phyloP scores from a whole-genome alignment of 1,140 invertebrate genomes.

The roundworm (Caenorhabditis elegans) region DNA sequence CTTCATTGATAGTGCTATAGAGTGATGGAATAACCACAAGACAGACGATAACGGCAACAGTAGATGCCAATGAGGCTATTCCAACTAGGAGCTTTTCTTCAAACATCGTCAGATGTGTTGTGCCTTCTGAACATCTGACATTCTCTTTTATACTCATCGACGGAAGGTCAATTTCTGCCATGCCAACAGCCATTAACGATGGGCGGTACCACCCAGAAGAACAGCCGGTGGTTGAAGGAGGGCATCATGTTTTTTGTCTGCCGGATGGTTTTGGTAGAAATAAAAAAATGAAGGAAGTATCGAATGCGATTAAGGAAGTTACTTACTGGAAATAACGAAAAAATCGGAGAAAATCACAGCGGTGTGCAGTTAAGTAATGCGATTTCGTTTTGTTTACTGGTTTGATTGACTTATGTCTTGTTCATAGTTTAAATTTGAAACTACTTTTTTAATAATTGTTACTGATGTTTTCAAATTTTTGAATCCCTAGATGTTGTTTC shows the following conservation, averaged over 20 bases:
- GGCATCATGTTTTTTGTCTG: conserved; percentile 11
- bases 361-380: conserved; percentile 13
- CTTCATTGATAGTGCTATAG: conserved; percentile 42
- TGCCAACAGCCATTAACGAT: background rate
- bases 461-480: too few species aligned
- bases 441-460: too few species aligned
- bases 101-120: conserved; percentile 37
- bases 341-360: background rate
- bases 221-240: background rate
- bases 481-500: too few species aligned
- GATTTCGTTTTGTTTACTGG: background rate
- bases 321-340: background rate
- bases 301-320: conserved; percentile 28
- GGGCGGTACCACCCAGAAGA: background rate
- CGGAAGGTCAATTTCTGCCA: conserved; percentile 23
- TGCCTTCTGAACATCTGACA: conserved; percentile 15
- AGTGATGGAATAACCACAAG: conserved; percentile 45
- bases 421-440: too few species aligned
- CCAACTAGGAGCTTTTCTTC: conserved; percentile 45
- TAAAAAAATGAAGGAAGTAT: background rate
- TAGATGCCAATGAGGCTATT: conserved; percentile 28
- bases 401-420: background rate
- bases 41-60: conserved; percentile 31
- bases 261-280: background rate
- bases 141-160: conserved; percentile 31